These are phyloP conservation scores for Odiellus spinosus DNA, from an alignment of 2,888 invertebrate genomes.

Conservation along the genomic window DNA sequence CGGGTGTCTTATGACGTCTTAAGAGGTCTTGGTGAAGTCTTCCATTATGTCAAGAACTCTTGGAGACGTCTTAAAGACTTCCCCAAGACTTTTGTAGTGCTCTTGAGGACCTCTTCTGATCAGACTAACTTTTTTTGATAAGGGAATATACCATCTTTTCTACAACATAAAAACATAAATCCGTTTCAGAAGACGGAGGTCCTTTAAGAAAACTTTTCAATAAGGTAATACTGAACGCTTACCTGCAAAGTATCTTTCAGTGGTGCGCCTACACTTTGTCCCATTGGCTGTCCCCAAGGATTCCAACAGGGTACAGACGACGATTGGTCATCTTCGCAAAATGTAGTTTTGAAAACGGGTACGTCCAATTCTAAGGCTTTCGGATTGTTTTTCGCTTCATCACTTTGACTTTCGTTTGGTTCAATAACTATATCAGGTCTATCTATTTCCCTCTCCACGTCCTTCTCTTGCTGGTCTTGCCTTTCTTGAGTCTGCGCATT, in stretches of 20 bases:
- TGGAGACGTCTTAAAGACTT: too few relatives aligned
- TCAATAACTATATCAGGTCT: neutral
- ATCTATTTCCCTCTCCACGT: too few relatives aligned
- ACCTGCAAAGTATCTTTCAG: constrained; percentile 14
- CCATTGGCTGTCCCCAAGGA: constrained; percentile 17
- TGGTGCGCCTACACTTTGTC: constrained; percentile 15
- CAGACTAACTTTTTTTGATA: too few relatives aligned
- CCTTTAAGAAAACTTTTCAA: neutral
- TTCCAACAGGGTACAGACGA: constrained; percentile 9
- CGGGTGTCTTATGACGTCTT: too few relatives aligned
- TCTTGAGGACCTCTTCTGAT: too few relatives aligned
- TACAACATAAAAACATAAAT: too few relatives aligned
- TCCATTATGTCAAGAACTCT: too few relatives aligned
- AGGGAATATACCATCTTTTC: too few relatives aligned
- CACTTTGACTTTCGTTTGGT: neutral
- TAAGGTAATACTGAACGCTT: too few relatives aligned
- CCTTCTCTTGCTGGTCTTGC: neutral
- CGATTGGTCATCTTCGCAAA: constrained; percentile 9
- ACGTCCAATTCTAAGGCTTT: neutral
- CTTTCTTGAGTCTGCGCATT: constrained; percentile 28
- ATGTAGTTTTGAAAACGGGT: constrained; percentile 4
- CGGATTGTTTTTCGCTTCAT: neutral
- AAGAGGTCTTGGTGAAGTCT: too few relatives aligned
- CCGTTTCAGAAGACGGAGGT: too few relatives aligned
- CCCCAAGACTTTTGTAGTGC: too few relatives aligned